Conservation (phyloP, 2,797 vertebrate genomes). For the Eulemur mongoz region DNA sequence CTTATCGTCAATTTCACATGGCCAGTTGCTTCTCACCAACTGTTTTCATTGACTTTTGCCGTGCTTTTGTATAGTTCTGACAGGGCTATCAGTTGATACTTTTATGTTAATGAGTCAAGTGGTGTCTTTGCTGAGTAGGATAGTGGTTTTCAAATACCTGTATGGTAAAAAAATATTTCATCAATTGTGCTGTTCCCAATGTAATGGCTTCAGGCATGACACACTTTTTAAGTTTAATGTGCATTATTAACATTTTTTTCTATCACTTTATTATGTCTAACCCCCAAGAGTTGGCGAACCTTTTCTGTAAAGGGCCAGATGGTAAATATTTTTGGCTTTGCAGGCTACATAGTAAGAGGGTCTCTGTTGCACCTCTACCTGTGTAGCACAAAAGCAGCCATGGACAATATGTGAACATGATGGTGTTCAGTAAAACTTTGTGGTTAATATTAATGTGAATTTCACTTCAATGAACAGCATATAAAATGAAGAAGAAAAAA, state of each 20-base stretch:
- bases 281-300: neutral
- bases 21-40: neutral
- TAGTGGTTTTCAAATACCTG: neutral
- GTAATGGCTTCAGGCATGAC: neutral
- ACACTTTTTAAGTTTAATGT: neutral
- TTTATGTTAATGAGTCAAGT: conserved; percentile 12
- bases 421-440: neutral
- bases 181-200: neutral
- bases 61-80: neutral
- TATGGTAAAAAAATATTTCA: neutral
- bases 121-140: neutral
- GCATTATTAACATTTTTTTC: neutral
- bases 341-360: neutral
- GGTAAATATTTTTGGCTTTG: neutral
- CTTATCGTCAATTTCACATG: neutral
- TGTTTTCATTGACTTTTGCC: neutral
- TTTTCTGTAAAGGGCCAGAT: conserved; percentile 15
- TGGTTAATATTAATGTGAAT: neutral
- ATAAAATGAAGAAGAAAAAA: neutral
- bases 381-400: neutral
- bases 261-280: conserved; percentile 9
- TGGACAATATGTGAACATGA: neutral
- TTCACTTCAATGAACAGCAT: neutral
- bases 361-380: neutral
- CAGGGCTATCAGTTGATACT: neutral